Evolutionary conservation across 2,113 vertebrate genomes (phyloP), one percentile per base, ranked within the genome.

Genomic region (Antechinus stuartii): DNA sequence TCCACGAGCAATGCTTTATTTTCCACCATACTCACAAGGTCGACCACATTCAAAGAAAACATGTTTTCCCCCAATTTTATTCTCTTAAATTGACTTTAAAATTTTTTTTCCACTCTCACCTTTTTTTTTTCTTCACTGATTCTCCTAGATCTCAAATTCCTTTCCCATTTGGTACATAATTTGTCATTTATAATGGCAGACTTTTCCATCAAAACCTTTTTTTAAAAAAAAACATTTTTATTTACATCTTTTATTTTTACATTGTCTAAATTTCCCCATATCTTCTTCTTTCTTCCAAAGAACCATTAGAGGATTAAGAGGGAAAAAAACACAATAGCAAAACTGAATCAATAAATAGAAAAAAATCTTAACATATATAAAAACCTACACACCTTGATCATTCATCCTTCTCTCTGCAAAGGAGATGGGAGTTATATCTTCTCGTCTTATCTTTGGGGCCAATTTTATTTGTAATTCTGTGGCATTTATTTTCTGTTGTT

Each of bases 101-200:
- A 68, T 35, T 11, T 12, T 8, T 47, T 49, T 68, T 68, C 26
- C 12, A 35, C 19, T 4, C 7, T 90, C 0, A 0, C 14, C 49
- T 76, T 42, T 50, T 93, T 94, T n/a, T 25, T 8, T 53, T 35
- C 35, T 26, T 91, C 52, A 27, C 76, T 46, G 6, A 0, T 92
- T 54, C 8, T 93, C 95, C n/a, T 89, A 53, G 26, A 19, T 92
- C 95, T 93, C 57, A 49, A 5, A n/a, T 93, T 94, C 47, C 24
- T n/a, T 93, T 90, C 47, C 30, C 93, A 92, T 56, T 46, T 24
- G 93, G 92, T 50, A 46, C 2, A 2, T 49, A 0, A 2, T 68
- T 54, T 89, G 54, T 10, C 53, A 68, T 55, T 68, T 90, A 53
- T 61, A 4, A 2, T 19, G 91, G 30, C 12, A 89, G 47, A 91